Base-by-base conservation (phyloP, 2,797 vertebrate genomes). In the Sebastes steindachneri region DNA sequence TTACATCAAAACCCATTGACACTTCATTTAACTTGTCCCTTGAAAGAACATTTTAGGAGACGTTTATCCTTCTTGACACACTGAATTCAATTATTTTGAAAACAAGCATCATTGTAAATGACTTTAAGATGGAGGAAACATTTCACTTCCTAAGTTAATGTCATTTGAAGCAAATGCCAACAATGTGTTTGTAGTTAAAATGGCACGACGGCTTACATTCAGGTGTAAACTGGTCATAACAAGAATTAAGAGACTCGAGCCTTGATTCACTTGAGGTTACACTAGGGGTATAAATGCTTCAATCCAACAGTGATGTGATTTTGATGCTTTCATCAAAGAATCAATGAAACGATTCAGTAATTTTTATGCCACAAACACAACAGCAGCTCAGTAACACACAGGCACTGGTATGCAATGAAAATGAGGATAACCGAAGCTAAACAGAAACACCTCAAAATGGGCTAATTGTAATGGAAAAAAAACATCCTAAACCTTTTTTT, bases 21-120 rank as follows among this genome's bases (percentile, higher is more conserved):
- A 95, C 87, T 83, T 95, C 90, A 95, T 96, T 96, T 96, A 95
- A 95, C 89, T 91, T 94, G 94, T 94, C 87, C 89, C 83, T 93
- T 55, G 89, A 96, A 95, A 90, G 93, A 90, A 93, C 95, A 80
- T 80, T 96, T 95, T 90, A 94, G 90, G 89, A 96, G 94, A 90
- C 80, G 68, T 93, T 88, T 85, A 95, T 94, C 95, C 73, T 83
- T 79, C 71, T 66, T 84, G 90, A 94, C 88, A 90, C 9, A n/a
- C 28, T 41, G 10, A 90, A 96, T 96, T 96, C 84, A 96, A 96
- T 96, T 95, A 96, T 92, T 96, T 89, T 4, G 9, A 84, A 87
- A 88, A 86, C 73, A 82, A 77, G 96, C 86, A 35, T 68, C 71
- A 79, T 59, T 85, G 77, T 73, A 79, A 79, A 83, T 75, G 69